phyloP scores from a whole-genome alignment of 2,888 invertebrate genomes.

The Hirtodrosophila trivittata region DNA sequence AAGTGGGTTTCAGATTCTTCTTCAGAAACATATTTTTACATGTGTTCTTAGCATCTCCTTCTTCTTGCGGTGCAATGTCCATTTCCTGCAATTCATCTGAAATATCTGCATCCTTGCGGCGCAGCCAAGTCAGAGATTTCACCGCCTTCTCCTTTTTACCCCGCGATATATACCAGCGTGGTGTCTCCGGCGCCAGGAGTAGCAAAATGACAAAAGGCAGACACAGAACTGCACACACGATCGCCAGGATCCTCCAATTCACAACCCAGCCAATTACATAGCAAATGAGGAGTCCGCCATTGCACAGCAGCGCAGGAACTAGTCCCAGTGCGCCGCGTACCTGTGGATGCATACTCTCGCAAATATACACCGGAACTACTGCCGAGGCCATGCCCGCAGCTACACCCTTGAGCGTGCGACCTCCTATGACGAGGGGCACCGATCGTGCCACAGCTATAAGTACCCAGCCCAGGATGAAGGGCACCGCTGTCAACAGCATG shows the following conservation, averaged over 20 bases:
- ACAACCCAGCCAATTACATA: constrained; percentile 86
- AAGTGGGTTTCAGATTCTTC: constrained; percentile 87
- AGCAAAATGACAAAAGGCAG: constrained; percentile 88
- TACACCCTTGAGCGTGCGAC: constrained; percentile 59
- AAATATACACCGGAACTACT: constrained; percentile 90
- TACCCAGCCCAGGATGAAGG: constrained; percentile 89
- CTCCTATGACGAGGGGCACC: constrained; percentile 84
- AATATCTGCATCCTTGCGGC: constrained; percentile 88
- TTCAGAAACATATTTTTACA: constrained; percentile 53
- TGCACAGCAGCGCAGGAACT: constrained; percentile 92
- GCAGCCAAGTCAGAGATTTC: constrained; percentile 87
- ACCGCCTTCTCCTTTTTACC: constrained; percentile 87
- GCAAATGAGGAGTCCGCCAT: constrained; percentile 89
- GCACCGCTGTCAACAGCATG: constrained; percentile 43
- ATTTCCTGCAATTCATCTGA: constrained; percentile 84
- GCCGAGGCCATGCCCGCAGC: constrained; percentile 89
- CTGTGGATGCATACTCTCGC: constrained; percentile 91
- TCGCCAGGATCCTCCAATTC: constrained; percentile 44
- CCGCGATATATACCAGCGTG: constrained; percentile 87
- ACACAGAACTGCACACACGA: constrained; percentile 77
- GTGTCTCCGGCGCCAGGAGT: constrained; percentile 93
- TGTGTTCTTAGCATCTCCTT: constrained; percentile 83
- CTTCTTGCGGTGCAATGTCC: constrained; percentile 71
- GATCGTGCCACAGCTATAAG: constrained; percentile 88
- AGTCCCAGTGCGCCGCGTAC: constrained; percentile 92